Percentiles rank a stretch among this genome's conserved stretches.
Conservation (phyloP, 2,113 vertebrate species). For the Agapornis roseicollis region DNA sequence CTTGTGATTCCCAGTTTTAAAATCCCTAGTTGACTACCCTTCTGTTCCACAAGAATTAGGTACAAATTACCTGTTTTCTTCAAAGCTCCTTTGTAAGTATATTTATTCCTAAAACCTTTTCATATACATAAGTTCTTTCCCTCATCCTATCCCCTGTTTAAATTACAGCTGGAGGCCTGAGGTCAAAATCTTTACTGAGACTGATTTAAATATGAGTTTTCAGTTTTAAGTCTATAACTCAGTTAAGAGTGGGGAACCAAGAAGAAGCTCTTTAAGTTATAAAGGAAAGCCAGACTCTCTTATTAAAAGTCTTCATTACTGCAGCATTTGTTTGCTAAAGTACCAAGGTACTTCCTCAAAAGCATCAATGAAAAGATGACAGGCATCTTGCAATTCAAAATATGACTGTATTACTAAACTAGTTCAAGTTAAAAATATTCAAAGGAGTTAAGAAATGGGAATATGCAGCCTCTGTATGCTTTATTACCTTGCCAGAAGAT, state of each 20-base stretch:
- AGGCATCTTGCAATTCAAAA: not conserved
- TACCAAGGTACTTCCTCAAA: not conserved
- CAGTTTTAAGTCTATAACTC: not conserved
- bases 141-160: not conserved
- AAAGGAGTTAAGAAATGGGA: not conserved
- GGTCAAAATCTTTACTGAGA: not conserved
- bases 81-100: not conserved
- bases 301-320: not conserved
- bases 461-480: not conserved
- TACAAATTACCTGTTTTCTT: not conserved
- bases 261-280: not conserved
- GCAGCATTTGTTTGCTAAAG: not conserved
- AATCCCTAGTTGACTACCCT: not conserved
- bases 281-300: not conserved
- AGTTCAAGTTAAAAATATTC: not conserved
- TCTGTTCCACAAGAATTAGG: not conserved
- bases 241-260: not conserved
- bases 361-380: not conserved
- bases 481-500: not conserved
- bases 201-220: not conserved
- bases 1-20: not conserved
- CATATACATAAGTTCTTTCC: accelerated
- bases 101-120: not conserved
- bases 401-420: not conserved
- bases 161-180: not conserved